Evolutionary conservation across 2,888 invertebrate genomes (phyloP).

Genomic region (Ashinkailepas kermadecensis): DNA sequence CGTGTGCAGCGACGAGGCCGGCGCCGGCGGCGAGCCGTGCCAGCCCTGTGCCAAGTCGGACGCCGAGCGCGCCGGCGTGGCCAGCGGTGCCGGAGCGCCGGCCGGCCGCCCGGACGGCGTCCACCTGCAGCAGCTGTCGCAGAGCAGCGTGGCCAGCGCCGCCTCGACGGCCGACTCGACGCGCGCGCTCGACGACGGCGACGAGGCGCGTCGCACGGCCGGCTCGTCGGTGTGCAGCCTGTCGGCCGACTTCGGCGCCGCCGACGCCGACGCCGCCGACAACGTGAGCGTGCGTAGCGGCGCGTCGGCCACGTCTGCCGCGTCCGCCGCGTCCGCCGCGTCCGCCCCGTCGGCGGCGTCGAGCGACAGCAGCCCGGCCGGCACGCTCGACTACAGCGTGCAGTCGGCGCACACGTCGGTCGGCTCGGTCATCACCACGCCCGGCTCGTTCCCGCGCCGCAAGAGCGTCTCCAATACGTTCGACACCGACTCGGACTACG

Average conservation of each 20-base stretch:
- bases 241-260: background rate
- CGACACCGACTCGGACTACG: constrained; percentile 84
- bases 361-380: background rate
- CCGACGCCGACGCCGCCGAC: background rate
- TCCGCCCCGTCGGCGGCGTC: background rate
- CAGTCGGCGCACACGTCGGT: constrained; percentile 33
- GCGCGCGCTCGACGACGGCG: constrained; percentile 6
- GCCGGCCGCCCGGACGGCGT: background rate
- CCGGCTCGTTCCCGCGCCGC: constrained; percentile 33
- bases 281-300: constrained; percentile 10
- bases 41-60: too few species aligned
- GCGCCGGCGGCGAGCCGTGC: constrained; percentile 26
- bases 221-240: background rate
- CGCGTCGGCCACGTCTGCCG: background rate
- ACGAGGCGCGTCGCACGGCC: background rate
- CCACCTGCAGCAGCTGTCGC: background rate
- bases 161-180: constrained; percentile 15
- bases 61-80: background rate
- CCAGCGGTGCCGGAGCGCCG: background rate
- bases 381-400: constrained; percentile 31
- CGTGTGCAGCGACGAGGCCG: constrained; percentile 26
- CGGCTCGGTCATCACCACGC: constrained; percentile 22
- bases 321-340: background rate
- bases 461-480: constrained; percentile 66
- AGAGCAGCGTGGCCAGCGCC: background rate